Evolutionary conservation across 2,113 vertebrate genomes (phyloP).

Genomic region (Alethe diademata): DNA sequence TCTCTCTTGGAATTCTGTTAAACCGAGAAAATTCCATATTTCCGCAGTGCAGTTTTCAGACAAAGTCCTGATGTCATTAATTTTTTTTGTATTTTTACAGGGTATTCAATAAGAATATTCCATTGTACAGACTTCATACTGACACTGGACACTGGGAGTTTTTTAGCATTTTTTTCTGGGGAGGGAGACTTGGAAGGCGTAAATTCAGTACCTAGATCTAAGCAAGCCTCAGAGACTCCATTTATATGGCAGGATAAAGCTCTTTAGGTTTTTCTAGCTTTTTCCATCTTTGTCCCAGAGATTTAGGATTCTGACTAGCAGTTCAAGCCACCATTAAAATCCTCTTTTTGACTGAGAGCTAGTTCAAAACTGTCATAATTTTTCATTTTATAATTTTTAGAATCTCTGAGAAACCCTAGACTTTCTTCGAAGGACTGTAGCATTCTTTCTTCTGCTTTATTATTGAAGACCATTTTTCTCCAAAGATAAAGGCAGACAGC

Average conservation of each 20-base stretch:
- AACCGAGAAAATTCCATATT: background rate
- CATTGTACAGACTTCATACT: background rate
- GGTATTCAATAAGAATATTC: background rate
- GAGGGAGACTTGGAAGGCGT: background rate
- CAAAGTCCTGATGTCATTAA: background rate
- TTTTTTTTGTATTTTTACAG: background rate
- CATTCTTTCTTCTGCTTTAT: background rate
- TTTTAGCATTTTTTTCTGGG: background rate
- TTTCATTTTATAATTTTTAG: background rate
- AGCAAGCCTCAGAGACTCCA: background rate
- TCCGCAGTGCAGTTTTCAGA: background rate
- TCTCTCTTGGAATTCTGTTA: background rate
- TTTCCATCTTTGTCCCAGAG: background rate
- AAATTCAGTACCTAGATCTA: background rate
- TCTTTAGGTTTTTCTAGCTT: background rate
- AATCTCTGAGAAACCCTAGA: background rate
- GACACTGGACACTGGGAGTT: background rate
- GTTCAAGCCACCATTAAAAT: background rate
- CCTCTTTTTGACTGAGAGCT: background rate
- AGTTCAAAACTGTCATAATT: background rate
- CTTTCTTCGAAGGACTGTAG: background rate
- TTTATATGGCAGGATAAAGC: background rate
- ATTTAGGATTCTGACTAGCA: background rate
- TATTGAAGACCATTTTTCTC: background rate
- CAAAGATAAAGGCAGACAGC: background rate